phyloP scores from a whole-genome alignment of 2,797 vertebrate genomes.

The Hephaestus fuliginosus region DNA sequence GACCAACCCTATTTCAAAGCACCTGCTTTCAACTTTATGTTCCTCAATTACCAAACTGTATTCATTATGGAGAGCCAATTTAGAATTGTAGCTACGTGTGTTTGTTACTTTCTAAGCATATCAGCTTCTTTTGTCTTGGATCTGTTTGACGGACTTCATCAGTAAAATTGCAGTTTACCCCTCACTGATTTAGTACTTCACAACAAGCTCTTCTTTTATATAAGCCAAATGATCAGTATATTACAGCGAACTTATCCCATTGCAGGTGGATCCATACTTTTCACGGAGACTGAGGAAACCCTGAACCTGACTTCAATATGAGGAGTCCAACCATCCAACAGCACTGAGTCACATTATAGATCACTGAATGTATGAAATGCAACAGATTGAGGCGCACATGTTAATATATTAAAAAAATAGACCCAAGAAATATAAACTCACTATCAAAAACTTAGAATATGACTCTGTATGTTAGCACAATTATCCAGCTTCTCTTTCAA shows the following conservation, averaged over 20 bases:
- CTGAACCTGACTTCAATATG: background rate
- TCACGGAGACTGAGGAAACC: background rate
- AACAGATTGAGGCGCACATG: background rate
- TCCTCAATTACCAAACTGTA: background rate
- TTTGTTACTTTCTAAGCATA: background rate
- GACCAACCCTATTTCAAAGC: too few relatives aligned
- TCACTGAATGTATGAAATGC: background rate
- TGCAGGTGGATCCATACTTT: background rate
- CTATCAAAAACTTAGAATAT: background rate
- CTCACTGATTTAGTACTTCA: background rate
- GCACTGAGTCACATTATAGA: background rate
- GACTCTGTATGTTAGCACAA: background rate
- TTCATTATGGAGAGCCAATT: background rate
- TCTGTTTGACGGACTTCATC: background rate
- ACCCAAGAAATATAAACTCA: background rate
- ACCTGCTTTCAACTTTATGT: background rate
- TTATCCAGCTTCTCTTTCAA: slow-evolving; percentile 15
- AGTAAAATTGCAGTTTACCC: background rate
- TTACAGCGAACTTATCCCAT: background rate
- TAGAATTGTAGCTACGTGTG: too few relatives aligned
- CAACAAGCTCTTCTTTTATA: background rate
- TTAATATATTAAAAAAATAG: slow-evolving; percentile 3
- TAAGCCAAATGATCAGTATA: background rate
- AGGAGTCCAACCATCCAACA: slow-evolving; percentile 1
- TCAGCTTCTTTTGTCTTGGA: background rate